phyloP scores from a whole-genome alignment of 2,113 vertebrate genomes.

The Siphamia tubifer region DNA sequence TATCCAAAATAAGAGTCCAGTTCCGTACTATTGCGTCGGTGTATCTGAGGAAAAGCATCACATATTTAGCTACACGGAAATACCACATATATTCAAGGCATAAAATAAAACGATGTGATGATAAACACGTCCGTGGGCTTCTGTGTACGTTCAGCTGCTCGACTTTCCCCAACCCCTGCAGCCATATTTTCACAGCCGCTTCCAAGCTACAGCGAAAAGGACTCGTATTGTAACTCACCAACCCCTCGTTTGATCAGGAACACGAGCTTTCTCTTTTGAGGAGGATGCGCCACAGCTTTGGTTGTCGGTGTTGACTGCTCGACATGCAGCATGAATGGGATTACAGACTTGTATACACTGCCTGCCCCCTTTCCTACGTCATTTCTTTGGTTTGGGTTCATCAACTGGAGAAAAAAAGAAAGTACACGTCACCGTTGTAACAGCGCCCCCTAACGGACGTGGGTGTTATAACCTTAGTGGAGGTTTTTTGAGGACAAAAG shows the following conservation, averaged over 20 bases:
- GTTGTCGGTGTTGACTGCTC: not conserved
- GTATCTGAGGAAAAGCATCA: too few species aligned
- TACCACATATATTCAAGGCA: not conserved
- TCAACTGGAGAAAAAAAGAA: not conserved
- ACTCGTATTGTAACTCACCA: constrained; percentile 45
- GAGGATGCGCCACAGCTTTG: constrained; percentile 5
- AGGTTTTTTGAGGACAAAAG: not conserved
- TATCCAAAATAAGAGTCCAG: not conserved
- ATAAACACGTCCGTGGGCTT: not conserved
- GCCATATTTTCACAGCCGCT: constrained; percentile 16
- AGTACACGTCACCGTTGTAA: not conserved
- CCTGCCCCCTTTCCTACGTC: constrained; percentile 54
- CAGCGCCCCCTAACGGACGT: constrained; percentile 20
- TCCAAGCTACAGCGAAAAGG: not conserved
- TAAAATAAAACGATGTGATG: not conserved
- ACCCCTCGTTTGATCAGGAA: not conserved
- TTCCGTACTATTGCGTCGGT: too few species aligned
- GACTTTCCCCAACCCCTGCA: not conserved
- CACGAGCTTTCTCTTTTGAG: not conserved
- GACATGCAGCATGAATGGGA: constrained; percentile 61
- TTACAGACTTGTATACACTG: constrained; percentile 20
- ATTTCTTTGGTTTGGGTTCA: not conserved
- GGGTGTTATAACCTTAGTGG: not conserved
- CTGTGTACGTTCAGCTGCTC: not conserved
- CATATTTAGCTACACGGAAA: not conserved